A percentile compares a stretch with the other conserved stretches of the same genome.
Evolutionary conservation across 2,113 vertebrate genomes (phyloP).

Genomic region (Ursus arctos): DNA sequence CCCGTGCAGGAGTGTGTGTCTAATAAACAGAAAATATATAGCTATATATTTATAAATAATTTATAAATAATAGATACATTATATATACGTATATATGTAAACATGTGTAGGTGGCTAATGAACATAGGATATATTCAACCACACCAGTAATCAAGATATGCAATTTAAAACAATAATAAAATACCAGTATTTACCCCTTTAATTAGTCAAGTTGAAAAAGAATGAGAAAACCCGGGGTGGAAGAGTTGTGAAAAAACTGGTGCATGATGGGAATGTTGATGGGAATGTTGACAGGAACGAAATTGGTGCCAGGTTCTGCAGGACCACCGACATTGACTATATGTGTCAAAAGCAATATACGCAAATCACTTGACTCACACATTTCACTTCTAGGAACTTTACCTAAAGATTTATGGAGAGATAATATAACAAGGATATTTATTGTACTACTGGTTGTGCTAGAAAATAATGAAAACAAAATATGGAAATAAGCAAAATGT

Average conservation of each 20-base stretch:
- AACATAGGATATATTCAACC: background rate
- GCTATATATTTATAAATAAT: background rate
- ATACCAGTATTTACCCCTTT: constrained; percentile 9
- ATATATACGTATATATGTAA: background rate
- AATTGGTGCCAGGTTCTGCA: background rate
- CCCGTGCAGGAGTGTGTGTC: background rate
- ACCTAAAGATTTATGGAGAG: background rate
- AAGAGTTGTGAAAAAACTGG: background rate
- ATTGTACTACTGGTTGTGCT: background rate
- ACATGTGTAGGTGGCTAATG: background rate
- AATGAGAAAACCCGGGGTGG: background rate
- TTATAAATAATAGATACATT: background rate
- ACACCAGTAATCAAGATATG: constrained; percentile 31
- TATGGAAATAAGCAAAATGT: background rate
- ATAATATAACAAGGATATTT: background rate
- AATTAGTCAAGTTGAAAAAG: background rate
- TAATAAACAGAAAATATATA: constrained; percentile 10
- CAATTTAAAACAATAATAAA: background rate
- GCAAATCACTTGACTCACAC: background rate
- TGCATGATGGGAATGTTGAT: no score
- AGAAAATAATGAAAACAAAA: constrained; percentile 21
- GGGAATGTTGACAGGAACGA: background rate
- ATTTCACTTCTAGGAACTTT: background rate
- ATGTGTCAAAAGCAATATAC: background rate
- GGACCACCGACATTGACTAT: background rate